Evolutionary conservation across 1,140 invertebrate species (phyloP).

Genomic region (Drosophila melanica): DNA sequence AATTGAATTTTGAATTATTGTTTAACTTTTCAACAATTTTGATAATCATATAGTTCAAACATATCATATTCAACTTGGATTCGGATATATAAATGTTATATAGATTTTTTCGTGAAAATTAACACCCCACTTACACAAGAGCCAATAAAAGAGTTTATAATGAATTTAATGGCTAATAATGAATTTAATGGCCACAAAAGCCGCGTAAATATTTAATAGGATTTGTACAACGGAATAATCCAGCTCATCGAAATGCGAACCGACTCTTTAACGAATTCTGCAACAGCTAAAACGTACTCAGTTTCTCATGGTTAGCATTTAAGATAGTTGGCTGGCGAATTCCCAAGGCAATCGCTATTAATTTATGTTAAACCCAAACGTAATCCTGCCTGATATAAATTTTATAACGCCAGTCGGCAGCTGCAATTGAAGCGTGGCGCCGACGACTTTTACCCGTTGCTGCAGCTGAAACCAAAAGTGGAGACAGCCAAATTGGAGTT

Average conservation of each 20-base stretch:
- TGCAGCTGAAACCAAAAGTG: conserved; percentile 72
- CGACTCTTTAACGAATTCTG: background rate
- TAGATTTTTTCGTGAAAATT: too few species aligned
- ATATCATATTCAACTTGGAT: too few species aligned
- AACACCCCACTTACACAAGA: too few species aligned
- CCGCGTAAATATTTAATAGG: too few species aligned
- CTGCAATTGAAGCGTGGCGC: conserved; percentile 41
- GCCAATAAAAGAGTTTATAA: too few species aligned
- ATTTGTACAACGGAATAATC: background rate
- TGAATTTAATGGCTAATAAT: too few species aligned
- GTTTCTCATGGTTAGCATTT: conserved; percentile 40
- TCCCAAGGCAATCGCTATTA: conserved; percentile 55
- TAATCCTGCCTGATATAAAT: conserved; percentile 69
- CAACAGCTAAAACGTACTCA: background rate
- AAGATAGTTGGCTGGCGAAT: conserved; percentile 27
- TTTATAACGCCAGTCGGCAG: conserved; percentile 73
- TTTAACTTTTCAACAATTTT: too few species aligned
- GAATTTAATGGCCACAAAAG: too few species aligned
- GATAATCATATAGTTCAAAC: too few species aligned
- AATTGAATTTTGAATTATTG: background rate
- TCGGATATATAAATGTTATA: too few species aligned
- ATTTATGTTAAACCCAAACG: conserved; percentile 72
- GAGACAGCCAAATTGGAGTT: conserved; percentile 57
- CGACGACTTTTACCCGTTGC: conserved; percentile 70
- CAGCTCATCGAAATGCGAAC: background rate